These are phyloP conservation scores for Phengaris alcon DNA, from an alignment of 2,888 invertebrate genomes.

Conservation along the genomic window DNA sequence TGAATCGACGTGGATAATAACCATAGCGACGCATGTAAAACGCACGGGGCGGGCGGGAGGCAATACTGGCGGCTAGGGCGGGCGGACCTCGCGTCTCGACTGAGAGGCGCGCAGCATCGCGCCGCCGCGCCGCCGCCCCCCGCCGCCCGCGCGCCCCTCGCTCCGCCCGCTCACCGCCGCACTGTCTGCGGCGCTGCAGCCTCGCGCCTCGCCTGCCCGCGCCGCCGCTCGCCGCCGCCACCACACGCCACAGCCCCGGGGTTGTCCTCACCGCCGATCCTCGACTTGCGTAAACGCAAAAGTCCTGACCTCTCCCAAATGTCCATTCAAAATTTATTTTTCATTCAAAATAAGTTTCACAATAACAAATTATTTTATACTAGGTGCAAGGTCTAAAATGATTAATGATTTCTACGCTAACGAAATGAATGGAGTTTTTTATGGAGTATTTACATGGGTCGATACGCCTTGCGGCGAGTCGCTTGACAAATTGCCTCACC, in stretches of 20 bases:
- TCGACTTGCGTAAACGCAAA: not conserved
- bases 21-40: slow-evolving; percentile 51
- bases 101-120: slow-evolving; percentile 83
- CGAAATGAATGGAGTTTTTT: too few species aligned
- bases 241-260: slow-evolving; percentile 41
- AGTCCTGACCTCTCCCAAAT: not conserved
- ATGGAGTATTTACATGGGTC: too few species aligned
- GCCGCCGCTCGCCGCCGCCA: slow-evolving; percentile 41
- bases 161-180: slow-evolving; percentile 56
- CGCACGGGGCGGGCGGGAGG: slow-evolving; percentile 70
- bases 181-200: slow-evolving; percentile 70
- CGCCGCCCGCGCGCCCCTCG: slow-evolving; percentile 43
- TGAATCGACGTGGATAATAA: slow-evolving; percentile 42
- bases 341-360: too few species aligned
- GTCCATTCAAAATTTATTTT: not conserved
- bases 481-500: too few species aligned
- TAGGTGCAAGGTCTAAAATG: too few species aligned
- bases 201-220: slow-evolving; percentile 55
- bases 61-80: slow-evolving; percentile 76
- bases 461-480: too few species aligned
- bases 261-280: not conserved
- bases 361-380: too few species aligned
- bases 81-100: slow-evolving; percentile 82
- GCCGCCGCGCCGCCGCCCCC: slow-evolving; percentile 77
- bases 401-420: too few species aligned